Conservation (phyloP, 2,888 invertebrate genomes). For the Caenorhabditis angaria region DNA sequence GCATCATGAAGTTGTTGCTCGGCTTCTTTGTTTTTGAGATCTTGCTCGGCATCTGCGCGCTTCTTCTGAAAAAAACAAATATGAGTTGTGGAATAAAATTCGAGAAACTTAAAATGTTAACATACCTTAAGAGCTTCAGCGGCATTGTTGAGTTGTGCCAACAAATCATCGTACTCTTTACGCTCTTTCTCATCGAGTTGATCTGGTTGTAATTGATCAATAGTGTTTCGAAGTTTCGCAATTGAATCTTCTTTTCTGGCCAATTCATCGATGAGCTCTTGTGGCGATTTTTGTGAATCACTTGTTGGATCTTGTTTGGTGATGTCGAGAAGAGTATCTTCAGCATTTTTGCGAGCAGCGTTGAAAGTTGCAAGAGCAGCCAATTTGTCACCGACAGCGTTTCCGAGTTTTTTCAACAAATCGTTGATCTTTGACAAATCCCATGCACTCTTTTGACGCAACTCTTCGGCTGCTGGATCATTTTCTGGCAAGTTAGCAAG, state of each 20-base stretch:
- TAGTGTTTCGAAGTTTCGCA: constrained; percentile 31
- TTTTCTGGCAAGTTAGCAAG: constrained; percentile 41
- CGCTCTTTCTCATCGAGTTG: constrained; percentile 46
- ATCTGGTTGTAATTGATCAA: constrained; percentile 30
- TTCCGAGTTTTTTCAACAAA: constrained; percentile 46
- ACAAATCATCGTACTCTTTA: constrained; percentile 40
- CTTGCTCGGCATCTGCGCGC: constrained; percentile 29
- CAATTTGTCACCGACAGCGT: constrained; percentile 53
- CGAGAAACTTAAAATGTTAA: not conserved
- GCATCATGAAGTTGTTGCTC: constrained; percentile 27
- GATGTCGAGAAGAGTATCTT: constrained; percentile 45
- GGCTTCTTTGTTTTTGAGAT: constrained; percentile 21
- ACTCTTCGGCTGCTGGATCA: constrained; percentile 45
- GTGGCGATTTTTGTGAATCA: constrained; percentile 28
- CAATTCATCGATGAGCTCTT: constrained; percentile 43
- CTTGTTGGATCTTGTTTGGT: constrained; percentile 20
- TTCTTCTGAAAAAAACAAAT: constrained; percentile 25
- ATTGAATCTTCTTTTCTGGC: constrained; percentile 33
- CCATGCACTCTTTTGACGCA: constrained; percentile 51
- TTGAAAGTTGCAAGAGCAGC: constrained; percentile 57
- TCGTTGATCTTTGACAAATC: constrained; percentile 54
- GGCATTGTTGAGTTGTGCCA: constrained; percentile 46
- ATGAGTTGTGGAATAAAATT: not conserved
- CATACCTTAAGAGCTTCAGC: constrained; percentile 45
- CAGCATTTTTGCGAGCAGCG: constrained; percentile 52